Base-by-base conservation (phyloP, 2,113 vertebrate species). In the Oncorhynchus mykiss region DNA sequence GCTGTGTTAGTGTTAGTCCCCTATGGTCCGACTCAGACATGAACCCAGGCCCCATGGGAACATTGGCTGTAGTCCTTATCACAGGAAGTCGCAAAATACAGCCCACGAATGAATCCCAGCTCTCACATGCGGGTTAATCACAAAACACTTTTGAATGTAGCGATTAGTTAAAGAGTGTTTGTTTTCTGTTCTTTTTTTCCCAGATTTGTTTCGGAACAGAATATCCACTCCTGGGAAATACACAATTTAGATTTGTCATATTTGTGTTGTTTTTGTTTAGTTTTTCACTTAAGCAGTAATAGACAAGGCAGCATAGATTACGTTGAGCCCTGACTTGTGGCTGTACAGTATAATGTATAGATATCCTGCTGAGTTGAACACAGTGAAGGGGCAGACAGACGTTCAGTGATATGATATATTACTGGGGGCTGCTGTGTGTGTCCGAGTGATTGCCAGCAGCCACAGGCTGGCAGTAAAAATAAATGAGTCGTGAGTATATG, bases 61-160 rank as follows among this genome's bases (percentile, higher is more conserved):
- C 75, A 67, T 79, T 74, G 71, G 65, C 76, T 78, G 70, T 82
- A 48, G 39, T 82, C 72, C 82, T 90, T 88, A 90, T 86, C 87
- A 29, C 79, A 88, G 84, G 80, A 89, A 89, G 86, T 86, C 83
- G 78, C 81, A 86, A 84, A 84, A 80, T 71, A 72, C 81, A 78
- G 70, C 59, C 76, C 45, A 67, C 82, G 87, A 91, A 91, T 90
- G 85, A 82, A 87, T 90, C 85, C 81, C 70, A 45, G 45, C 68
- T 12, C 68, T 49, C 39, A n/a, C 39, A 49, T 48, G 6, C 67
- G 16, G 67, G 20, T n/a, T 27, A 14, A 45, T 45, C 34, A 22
- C 5, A 34, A 60, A 29, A 12, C 12, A 67, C 77, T 76, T 51
- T 11, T 74, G 31, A 68, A 18, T 20, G n/a, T 12, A 48, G 14